Evolutionary conservation across 2,888 invertebrate species (phyloP).

Genomic region (Petrolisthes cinctipes): DNA sequence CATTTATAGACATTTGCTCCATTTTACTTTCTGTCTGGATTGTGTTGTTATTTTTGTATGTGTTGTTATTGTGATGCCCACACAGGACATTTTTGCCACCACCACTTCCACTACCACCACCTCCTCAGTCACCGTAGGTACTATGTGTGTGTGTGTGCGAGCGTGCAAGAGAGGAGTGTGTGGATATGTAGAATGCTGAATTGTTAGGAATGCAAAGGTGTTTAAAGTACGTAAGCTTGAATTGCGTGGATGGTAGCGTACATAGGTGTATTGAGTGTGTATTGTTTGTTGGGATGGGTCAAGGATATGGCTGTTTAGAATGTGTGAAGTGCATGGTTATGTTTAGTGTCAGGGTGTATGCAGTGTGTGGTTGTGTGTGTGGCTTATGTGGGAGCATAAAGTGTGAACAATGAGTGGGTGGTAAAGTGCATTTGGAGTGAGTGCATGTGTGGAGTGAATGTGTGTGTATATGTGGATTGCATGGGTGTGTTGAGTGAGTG

Average conservation of each 20-base stretch:
- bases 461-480: neutral
- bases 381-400: too few species aligned
- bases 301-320: neutral
- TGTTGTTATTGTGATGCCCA: neutral
- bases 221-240: neutral
- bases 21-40: neutral
- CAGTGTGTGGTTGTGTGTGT: neutral
- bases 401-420: too few species aligned
- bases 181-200: too few species aligned
- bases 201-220: neutral
- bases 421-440: too few species aligned
- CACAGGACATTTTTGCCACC: neutral
- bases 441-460: neutral
- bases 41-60: neutral
- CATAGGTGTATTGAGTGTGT: neutral
- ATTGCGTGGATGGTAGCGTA: neutral
- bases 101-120: constrained; percentile 12
- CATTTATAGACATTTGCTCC: too few species aligned
- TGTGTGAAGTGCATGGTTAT: neutral
- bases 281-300: neutral
- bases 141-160: neutral
- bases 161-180: neutral
- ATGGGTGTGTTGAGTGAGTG: neutral
- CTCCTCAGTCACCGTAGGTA: constrained; percentile 14
- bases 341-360: neutral